Base-by-base conservation (phyloP, 2,797 vertebrate genomes). In the Manis crassicaudata region DNA sequence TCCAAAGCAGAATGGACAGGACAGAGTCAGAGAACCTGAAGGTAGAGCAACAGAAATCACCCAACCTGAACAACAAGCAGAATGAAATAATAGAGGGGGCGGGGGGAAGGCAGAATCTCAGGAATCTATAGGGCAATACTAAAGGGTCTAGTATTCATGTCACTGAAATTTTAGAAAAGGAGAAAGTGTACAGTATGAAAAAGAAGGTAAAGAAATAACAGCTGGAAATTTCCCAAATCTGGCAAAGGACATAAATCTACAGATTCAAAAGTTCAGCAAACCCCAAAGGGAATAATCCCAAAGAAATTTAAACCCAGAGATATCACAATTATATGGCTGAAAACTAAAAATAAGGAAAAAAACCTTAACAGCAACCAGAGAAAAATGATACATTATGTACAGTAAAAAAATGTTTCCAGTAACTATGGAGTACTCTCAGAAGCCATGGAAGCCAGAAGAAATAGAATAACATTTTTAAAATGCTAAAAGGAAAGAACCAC, bases 341-440 rank as follows among this genome's bases (percentile, higher is more conserved):
- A 94, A 95, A 76, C 60, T 77, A 85, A 81, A 92, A 46, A 58
- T 32, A 20, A 68, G 46, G 65, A 21, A 62, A 90, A 90, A 86
- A 75, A 67, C 80, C 84, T 83, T 52, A 25, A 72, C 21, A 85
- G 40, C 32, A 88, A 88, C 29, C 43, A 89, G n/a, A 82, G 70
- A 92, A 95, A 96, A 89, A 52, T 5, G 23, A 52, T 37, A 43
- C 3, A 86, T 25, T 62, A 85, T 11, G 56, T 43, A 25, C 10
- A 76, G 4, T 1, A 80, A 76, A 60, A 92, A 14, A 13, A 63
- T 54, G 12, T 86, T 92, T 91, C 7, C 81, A 80, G 50, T 56
- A 23, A 76, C 52, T 85, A 23, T 25, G 4, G 13, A 85, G 67
- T 86, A 86, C 52, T 72, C 8, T 89, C 37, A 92, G n/a, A 94